Percentiles rank a stretch among this genome's conserved stretches.
Evolutionary conservation across 2,888 invertebrate species (phyloP).

Genomic region (Bhutanitis thaidina): DNA sequence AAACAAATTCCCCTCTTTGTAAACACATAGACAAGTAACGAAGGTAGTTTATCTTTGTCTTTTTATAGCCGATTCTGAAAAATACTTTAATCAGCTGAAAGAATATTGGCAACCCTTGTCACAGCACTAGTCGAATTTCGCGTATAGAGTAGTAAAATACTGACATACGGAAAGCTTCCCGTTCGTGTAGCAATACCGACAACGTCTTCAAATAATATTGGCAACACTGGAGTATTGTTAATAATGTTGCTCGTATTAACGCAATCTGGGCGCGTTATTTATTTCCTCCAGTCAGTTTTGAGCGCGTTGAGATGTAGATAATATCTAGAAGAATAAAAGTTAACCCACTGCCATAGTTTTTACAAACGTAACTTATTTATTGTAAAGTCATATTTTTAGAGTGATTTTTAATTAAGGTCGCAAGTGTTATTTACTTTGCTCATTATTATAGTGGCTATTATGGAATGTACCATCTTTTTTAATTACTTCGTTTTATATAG

Average conservation of each 20-base stretch:
- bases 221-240: too few relatives aligned
- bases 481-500: background rate
- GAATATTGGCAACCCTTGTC: too few relatives aligned
- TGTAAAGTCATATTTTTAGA: slow-evolving; percentile 14
- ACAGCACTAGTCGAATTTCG: too few relatives aligned
- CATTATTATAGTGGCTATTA: slow-evolving; percentile 12
- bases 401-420: slow-evolving; percentile 10
- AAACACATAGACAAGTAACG: too few relatives aligned
- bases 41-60: too few relatives aligned
- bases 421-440: slow-evolving; percentile 10
- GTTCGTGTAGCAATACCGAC: too few relatives aligned
- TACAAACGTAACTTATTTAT: slow-evolving; percentile 13
- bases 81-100: too few relatives aligned
- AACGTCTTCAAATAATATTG: too few relatives aligned
- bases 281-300: background rate
- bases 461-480: background rate
- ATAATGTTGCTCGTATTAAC: background rate
- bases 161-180: too few relatives aligned
- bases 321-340: background rate
- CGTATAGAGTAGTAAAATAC: too few relatives aligned
- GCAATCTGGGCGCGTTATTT: background rate
- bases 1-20: too few relatives aligned
- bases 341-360: slow-evolving; percentile 13
- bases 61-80: too few relatives aligned
- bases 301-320: background rate